These are phyloP conservation scores for Rhinogobio ventralis DNA, from an alignment of 2,797 vertebrate genomes.

Conservation along the genomic window DNA sequence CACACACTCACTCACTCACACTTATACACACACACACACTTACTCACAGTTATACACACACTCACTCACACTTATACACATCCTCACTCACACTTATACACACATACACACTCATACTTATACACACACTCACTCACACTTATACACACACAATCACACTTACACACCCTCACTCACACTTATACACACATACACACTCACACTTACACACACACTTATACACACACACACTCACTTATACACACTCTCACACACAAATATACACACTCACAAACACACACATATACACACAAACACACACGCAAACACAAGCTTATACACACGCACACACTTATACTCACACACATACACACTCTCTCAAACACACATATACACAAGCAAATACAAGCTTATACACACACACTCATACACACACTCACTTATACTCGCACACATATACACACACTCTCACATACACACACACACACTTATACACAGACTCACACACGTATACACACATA, in stretches of 20 bases:
- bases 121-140: too few relatives aligned
- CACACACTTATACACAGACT: background rate
- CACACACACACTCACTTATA: too few relatives aligned
- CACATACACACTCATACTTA: too few relatives aligned
- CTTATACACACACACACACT: background rate
- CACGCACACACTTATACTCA: background rate
- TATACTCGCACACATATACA: background rate
- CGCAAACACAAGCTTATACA: background rate
- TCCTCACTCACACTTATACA: background rate
- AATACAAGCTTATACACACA: background rate
- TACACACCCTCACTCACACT: too few relatives aligned
- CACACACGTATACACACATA: background rate
- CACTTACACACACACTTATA: background rate
- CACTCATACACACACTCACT: background rate
- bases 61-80: too few relatives aligned
- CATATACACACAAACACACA: too few relatives aligned
- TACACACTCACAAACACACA: too few relatives aligned
- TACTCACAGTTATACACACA: background rate
- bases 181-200: too few relatives aligned
- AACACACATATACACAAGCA: too few relatives aligned
- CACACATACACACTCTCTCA: rapidly evolving
- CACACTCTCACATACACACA: background rate
- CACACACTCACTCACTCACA: background rate
- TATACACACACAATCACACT: too few relatives aligned
- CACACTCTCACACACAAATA: too few relatives aligned